Evolutionary conservation across 2,113 vertebrate genomes (phyloP), one percentile per base, ranked within the genome.

Genomic region (Pagrus major): DNA sequence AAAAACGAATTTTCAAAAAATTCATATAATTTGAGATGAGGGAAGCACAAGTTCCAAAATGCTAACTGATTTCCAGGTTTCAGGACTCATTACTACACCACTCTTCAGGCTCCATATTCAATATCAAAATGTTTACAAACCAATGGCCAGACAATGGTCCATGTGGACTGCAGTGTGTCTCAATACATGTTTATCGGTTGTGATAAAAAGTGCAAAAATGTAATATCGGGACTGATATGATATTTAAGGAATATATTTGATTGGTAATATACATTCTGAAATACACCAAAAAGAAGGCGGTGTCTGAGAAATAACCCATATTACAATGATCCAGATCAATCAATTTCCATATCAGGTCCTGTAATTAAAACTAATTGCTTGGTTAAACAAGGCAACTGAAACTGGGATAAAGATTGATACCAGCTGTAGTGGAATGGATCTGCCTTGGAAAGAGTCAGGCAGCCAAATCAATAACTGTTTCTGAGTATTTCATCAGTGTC

Each of bases 361-460:
- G 65, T 89, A 90, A 93, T 93, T 91, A 90, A 84, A 89, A 93
- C 71, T 77, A 93, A 93, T 88, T 86, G 75, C 71, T 71, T 12
- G 10, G 83, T 51, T 76, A 79, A 85, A 83, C 81, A 78, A 90
- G 75, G 82, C 65, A 76, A 51, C 69, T 68, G 80, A 83, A 89
- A 86, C 47, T 59, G 71, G 54, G 66, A 87, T 76, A 59, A 86
- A 84, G 88, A 91, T 88, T 89, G 88, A 93, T 91, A 86, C 59
- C 67, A 71, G 83, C 75, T 42, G 52, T 67, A 55, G 61, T 29
- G 44, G 12, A 82, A 82, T 86, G 60, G 85, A 87, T 88, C 81
- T 85, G 76, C 55, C 39, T 67, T 59, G 72, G 79, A 75, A 79
- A 86, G 69, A 78, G 61, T 80, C 61, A 64, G 77, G 52, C 72